Percentiles rank a stretch among this genome's conserved stretches.
Evolutionary conservation across 2,888 invertebrate genomes (phyloP).

Genomic region (Drosophila flavopinicola): DNA sequence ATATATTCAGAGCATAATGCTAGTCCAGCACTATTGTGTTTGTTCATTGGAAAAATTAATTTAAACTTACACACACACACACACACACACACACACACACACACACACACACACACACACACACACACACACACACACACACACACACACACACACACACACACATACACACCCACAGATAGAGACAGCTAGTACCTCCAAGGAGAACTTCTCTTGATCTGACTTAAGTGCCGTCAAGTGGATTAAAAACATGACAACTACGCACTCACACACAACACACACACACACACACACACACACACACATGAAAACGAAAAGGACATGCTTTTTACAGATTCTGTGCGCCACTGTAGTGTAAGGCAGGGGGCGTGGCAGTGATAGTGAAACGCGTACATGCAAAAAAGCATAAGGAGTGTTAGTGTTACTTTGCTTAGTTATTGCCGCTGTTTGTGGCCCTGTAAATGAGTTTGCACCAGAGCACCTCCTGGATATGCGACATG

Average conservation of each 20-base stretch:
- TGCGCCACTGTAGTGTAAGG: too few relatives aligned
- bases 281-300: constrained; percentile 1
- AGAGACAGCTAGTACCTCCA: not conserved
- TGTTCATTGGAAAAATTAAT: constrained; percentile 37
- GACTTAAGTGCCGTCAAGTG: constrained; percentile 63
- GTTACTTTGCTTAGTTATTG: constrained; percentile 2
- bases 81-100: too few relatives aligned
- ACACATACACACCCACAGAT: too few relatives aligned
- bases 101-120: too few relatives aligned
- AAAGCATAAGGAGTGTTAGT: constrained; percentile 1
- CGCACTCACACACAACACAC: constrained; percentile 13
- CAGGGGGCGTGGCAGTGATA: too few relatives aligned
- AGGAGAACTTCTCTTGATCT: constrained; percentile 31
- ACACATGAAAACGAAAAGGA: constrained; percentile 33
- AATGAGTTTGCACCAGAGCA: constrained; percentile 8
- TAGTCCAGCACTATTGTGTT: not conserved
- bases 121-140: too few relatives aligned
- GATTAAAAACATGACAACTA: constrained; percentile 63
- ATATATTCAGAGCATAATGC: not conserved
- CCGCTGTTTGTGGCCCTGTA: constrained; percentile 2
- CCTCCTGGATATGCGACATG: constrained; percentile 1
- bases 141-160: constrained; percentile 5
- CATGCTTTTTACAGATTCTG: constrained; percentile 43
- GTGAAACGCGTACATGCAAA: too few relatives aligned
- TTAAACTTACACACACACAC: constrained; percentile 12